Evolutionary conservation across 2,888 invertebrate genomes (phyloP).

Genomic region (Acanthosepion lycidas): DNA sequence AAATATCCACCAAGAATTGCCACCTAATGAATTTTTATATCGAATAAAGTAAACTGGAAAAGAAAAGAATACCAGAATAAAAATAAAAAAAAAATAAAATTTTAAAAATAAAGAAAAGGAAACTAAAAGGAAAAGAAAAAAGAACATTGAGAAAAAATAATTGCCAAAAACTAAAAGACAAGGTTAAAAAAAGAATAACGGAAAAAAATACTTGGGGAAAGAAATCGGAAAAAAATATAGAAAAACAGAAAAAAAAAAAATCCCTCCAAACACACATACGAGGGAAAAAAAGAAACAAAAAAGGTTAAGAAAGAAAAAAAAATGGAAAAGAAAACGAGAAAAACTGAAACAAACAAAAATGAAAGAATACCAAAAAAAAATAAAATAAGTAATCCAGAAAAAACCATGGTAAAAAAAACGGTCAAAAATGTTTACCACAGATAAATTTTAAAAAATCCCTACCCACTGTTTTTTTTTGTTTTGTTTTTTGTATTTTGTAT

Average conservation of each 20-base stretch:
- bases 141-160: constrained; percentile 37
- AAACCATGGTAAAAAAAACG: no score
- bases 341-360: neutral
- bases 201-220: neutral
- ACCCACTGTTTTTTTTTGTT: no score
- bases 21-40: no score
- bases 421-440: no score
- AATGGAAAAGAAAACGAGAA: constrained; percentile 34
- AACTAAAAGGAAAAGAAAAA: neutral
- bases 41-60: no score
- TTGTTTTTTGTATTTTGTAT: no score
- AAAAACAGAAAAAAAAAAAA: neutral
- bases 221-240: neutral
- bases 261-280: neutral
- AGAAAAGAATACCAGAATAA: no score
- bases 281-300: constrained; percentile 40
- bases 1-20: no score
- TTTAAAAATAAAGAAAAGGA: neutral
- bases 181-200: constrained; percentile 33
- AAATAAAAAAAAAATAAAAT: neutral
- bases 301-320: neutral
- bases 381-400: no score
- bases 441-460: no score
- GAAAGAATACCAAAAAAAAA: no score
- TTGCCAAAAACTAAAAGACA: neutral